A percentile compares a stretch with the other conserved stretches of the same genome.
Evolutionary conservation across 2,797 vertebrate species (phyloP).

Genomic region (Synanceia verrucosa): DNA sequence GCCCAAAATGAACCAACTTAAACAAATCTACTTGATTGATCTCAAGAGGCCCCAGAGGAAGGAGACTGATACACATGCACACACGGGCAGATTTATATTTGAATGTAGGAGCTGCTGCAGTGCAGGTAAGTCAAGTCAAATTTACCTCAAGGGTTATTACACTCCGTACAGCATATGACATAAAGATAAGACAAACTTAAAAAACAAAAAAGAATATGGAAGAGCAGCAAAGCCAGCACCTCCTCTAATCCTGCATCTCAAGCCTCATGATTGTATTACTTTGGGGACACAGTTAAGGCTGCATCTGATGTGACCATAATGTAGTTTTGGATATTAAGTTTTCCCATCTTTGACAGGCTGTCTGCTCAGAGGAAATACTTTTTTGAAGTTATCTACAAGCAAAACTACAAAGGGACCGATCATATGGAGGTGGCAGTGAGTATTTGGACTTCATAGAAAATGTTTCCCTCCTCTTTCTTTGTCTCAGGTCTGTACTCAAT

Average conservation of each 20-base stretch:
- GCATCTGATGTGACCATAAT: not conserved
- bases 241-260: too few relatives aligned
- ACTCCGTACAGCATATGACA: not conserved
- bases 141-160: not conserved
- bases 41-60: not conserved
- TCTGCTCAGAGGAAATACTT: constrained; percentile 86
- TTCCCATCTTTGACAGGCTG: constrained; percentile 76
- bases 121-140: not conserved
- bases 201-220: not conserved
- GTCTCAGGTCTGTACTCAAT: constrained; percentile 1
- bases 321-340: not conserved
- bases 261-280: not conserved
- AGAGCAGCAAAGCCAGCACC: not conserved
- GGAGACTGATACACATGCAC: not conserved
- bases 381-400: constrained; percentile 96
- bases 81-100: not conserved
- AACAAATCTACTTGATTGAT: not conserved
- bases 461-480: not conserved
- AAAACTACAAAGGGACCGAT: constrained; percentile 88
- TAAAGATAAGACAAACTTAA: not conserved
- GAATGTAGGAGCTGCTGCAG: not conserved
- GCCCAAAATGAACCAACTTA: not conserved
- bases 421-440: constrained; percentile 96
- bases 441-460: constrained; percentile 19
- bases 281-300: not conserved